These are phyloP conservation scores for Capromys pilorides DNA, from an alignment of 2,797 vertebrate species.

Conservation along the genomic window DNA sequence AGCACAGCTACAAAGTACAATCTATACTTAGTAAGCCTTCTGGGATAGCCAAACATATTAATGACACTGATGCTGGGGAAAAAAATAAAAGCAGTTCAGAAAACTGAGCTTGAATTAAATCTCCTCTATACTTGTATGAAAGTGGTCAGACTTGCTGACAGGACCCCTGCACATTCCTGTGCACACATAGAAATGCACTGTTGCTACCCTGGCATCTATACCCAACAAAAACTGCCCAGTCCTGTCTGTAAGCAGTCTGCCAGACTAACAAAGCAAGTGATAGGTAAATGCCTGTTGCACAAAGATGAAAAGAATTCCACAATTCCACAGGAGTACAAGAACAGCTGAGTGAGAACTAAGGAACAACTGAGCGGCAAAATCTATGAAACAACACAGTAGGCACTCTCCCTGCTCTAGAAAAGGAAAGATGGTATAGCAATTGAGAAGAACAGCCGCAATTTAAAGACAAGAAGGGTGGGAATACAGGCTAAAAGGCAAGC, in stretches of 20 bases:
- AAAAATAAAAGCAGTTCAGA: background rate
- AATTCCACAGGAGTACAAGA: conserved; percentile 43
- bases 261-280: conserved; percentile 62
- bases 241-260: background rate
- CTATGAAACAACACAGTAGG: background rate
- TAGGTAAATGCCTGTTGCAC: background rate
- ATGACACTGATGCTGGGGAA: background rate
- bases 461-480: background rate
- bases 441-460: conserved; percentile 21
- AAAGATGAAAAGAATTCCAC: conserved; percentile 46
- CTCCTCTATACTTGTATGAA: background rate
- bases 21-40: background rate
- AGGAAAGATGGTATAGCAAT: background rate
- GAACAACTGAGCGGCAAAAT: background rate
- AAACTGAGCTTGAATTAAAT: background rate
- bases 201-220: background rate
- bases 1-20: background rate
- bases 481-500: background rate
- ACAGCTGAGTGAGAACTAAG: conserved; percentile 63
- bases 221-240: background rate
- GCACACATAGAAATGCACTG: background rate
- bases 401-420: background rate
- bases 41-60: background rate
- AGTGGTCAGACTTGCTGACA: background rate
- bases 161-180: background rate